Evolutionary conservation across 1,140 invertebrate species (phyloP).

Genomic region (Muscidifurax raptorellus): DNA sequence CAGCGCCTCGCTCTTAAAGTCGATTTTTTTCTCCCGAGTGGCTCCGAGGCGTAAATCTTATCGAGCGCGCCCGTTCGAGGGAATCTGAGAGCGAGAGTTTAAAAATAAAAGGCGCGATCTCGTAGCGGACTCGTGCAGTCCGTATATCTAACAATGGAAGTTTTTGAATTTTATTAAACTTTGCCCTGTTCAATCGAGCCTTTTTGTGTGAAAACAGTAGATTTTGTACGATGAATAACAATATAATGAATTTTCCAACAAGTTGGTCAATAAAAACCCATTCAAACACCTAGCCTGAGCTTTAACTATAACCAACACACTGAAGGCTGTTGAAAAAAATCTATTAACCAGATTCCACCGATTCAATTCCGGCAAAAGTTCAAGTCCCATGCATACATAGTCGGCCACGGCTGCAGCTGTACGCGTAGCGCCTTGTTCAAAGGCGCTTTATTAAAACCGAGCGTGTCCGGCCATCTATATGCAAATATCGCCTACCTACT

Average conservation of each 20-base stretch:
- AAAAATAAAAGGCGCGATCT: conserved; percentile 29
- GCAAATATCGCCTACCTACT: conserved; percentile 35
- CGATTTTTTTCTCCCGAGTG: not conserved
- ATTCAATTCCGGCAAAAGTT: conserved; percentile 24
- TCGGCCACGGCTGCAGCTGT: not conserved
- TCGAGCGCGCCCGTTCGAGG: not conserved
- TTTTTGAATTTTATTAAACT: not conserved
- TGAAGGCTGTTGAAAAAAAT: not conserved
- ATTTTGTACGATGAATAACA: no score
- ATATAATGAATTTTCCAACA: no score
- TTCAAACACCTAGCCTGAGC: not conserved
- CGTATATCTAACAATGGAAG: not conserved
- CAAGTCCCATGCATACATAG: conserved; percentile 15
- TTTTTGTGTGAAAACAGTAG: no score
- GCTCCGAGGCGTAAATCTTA: conserved; percentile 9
- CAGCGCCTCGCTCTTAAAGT: conserved; percentile 20
- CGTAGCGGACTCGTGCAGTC: not conserved
- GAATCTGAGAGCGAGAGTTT: not conserved
- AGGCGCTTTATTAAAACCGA: conserved; percentile 39
- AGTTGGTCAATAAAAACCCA: no score
- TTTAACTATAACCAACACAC: not conserved
- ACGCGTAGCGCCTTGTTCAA: not conserved
- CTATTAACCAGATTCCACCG: not conserved
- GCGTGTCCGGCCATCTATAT: conserved; percentile 39
- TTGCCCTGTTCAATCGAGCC: no score